A percentile compares a stretch with the other conserved stretches of the same genome.
Evolutionary conservation across 2,888 invertebrate species (phyloP).

Genomic region (Tenthredo notha): DNA sequence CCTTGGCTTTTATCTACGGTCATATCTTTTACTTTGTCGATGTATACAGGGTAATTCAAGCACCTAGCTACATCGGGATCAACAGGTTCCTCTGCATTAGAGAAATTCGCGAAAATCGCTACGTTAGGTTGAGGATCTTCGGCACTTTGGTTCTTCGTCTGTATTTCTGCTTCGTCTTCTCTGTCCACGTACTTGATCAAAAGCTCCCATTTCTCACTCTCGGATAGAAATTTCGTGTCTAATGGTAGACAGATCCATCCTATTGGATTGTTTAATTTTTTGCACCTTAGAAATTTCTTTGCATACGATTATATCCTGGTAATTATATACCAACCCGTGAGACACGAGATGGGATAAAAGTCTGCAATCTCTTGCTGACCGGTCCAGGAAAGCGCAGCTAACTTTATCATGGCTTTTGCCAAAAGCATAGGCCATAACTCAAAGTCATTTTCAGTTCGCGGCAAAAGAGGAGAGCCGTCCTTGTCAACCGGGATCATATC

Average conservation of each 20-base stretch:
- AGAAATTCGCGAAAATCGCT: constrained; percentile 59
- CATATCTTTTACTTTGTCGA: constrained; percentile 75
- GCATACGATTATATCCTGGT: neutral
- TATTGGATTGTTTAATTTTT: constrained; percentile 48
- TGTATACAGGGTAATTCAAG: constrained; percentile 74
- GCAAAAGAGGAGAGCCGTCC: constrained; percentile 74
- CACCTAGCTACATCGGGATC: constrained; percentile 72
- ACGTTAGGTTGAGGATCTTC: constrained; percentile 50
- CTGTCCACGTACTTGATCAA: constrained; percentile 64
- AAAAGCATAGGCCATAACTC: constrained; percentile 80
- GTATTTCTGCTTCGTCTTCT: neutral
- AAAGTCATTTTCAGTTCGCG: constrained; percentile 68
- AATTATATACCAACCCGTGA: constrained; percentile 77
- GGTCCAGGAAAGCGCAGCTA: constrained; percentile 76
- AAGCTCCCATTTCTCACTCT: constrained; percentile 67
- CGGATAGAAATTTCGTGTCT: constrained; percentile 62
- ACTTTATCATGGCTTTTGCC: constrained; percentile 78
- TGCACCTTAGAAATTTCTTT: neutral
- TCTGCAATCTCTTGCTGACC: constrained; percentile 73
- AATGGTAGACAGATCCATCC: constrained; percentile 67
- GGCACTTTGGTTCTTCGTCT: constrained; percentile 3
- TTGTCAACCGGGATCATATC: constrained; percentile 78
- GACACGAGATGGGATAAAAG: constrained; percentile 76
- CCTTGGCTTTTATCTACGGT: constrained; percentile 70
- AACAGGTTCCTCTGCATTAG: constrained; percentile 62